Conservation (phyloP, 2,113 vertebrate genomes). For the Poicephalus gulielmi region DNA sequence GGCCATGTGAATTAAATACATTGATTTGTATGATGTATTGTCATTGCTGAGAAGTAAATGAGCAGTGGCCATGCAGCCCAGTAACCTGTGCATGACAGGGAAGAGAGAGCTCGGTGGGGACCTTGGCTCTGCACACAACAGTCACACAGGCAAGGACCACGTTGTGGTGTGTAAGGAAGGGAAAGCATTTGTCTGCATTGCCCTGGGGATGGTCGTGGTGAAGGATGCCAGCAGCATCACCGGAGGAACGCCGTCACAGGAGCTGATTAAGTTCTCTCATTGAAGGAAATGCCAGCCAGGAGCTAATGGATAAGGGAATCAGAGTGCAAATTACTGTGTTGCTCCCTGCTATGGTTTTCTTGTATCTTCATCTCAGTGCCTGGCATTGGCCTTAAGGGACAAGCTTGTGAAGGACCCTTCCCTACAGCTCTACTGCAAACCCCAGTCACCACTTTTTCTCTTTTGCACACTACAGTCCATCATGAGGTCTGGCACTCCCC, state of each 20-base stretch:
- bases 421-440: not conserved
- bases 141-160: not conserved
- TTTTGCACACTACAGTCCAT: not conserved
- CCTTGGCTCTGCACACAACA: not conserved
- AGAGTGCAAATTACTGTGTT: constrained; percentile 15
- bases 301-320: not conserved
- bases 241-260: not conserved
- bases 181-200: not conserved
- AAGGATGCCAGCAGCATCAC: not conserved
- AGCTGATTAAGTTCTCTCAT: not conserved
- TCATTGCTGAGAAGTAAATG: not conserved
- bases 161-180: accelerated
- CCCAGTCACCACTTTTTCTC: not conserved
- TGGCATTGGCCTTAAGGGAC: not conserved
- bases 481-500: not conserved
- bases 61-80: not conserved
- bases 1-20: not conserved
- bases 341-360: constrained; percentile 1
- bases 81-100: accelerated
- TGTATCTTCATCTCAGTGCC: constrained; percentile 1
- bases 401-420: not conserved
- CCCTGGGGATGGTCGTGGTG: not conserved
- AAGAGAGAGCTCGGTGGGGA: not conserved
- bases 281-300: constrained; percentile 8
- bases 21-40: not conserved